Evolutionary conservation across 1,140 invertebrate species (phyloP).

Genomic region (Drosophila lacertosa): DNA sequence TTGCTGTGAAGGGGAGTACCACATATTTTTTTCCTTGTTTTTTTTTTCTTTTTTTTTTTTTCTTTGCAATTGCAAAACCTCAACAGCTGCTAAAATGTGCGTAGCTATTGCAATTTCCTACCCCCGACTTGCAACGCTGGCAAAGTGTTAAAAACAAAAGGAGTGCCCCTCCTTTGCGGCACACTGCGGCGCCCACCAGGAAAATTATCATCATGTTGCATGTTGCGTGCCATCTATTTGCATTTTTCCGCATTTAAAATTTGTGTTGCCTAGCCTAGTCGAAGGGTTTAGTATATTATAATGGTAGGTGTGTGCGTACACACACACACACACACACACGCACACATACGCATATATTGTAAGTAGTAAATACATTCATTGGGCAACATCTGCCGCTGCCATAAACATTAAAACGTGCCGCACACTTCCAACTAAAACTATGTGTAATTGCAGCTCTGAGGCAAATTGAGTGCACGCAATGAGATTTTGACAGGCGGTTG

Average conservation of each 20-base stretch:
- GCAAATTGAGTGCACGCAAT: slow-evolving; percentile 44
- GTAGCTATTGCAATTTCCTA: slow-evolving; percentile 60
- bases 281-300: slow-evolving; percentile 26
- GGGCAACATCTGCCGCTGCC: slow-evolving; percentile 65
- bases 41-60: slow-evolving; percentile 24
- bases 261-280: slow-evolving; percentile 52
- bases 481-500: slow-evolving; percentile 72
- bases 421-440: slow-evolving; percentile 54
- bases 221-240: slow-evolving; percentile 69
- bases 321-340: background rate
- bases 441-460: slow-evolving; percentile 63
- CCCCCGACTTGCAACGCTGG: slow-evolving; percentile 33
- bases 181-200: slow-evolving; percentile 39
- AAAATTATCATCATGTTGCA: slow-evolving; percentile 74
- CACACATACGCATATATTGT: background rate
- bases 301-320: too few species aligned
- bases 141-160: slow-evolving; percentile 79
- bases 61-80: slow-evolving; percentile 63
- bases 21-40: slow-evolving; percentile 23
- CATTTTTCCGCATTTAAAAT: slow-evolving; percentile 71
- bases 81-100: slow-evolving; percentile 78
- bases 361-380: slow-evolving; percentile 40
- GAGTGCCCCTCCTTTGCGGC: slow-evolving; percentile 18
- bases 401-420: slow-evolving; percentile 21
- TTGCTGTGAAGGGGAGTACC: slow-evolving; percentile 26